A percentile compares a stretch with the other conserved stretches of the same genome.
phyloP scores from a whole-genome alignment of 2,888 invertebrate genomes.

The Macaria notata region DNA sequence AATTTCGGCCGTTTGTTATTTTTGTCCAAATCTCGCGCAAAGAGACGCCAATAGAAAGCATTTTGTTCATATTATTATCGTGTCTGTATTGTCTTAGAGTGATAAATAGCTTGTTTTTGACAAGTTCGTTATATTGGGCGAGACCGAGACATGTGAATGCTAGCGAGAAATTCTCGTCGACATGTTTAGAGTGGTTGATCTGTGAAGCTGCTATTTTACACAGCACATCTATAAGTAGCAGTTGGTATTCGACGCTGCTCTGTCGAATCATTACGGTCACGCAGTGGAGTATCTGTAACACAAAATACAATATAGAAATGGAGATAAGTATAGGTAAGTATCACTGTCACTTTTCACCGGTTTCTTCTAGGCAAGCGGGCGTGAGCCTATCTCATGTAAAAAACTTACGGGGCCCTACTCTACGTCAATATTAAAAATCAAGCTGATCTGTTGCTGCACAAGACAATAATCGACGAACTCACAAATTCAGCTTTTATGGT shows the following conservation, averaged over 20 bases:
- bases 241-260: slow-evolving; percentile 52
- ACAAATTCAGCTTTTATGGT: too few species aligned
- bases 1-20: slow-evolving; percentile 29
- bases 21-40: slow-evolving; percentile 41
- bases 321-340: too few species aligned
- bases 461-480: too few species aligned
- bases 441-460: too few species aligned
- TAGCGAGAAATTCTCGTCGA: slow-evolving; percentile 37
- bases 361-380: too few species aligned
- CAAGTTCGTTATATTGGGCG: slow-evolving; percentile 39
- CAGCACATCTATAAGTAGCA: slow-evolving; percentile 49
- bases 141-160: slow-evolving; percentile 43
- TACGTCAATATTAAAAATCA: too few species aligned
- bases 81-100: slow-evolving; percentile 31
- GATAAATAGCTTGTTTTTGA: slow-evolving; percentile 42
- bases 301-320: background rate
- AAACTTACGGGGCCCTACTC: too few species aligned
- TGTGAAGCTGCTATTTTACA: slow-evolving; percentile 46
- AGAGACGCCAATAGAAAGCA: slow-evolving; percentile 38
- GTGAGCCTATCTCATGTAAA: too few species aligned
- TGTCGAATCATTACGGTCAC: slow-evolving; percentile 46
- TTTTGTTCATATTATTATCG: slow-evolving; percentile 37
- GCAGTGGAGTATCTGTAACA: slow-evolving; percentile 54
- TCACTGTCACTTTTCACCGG: too few species aligned
- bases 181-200: slow-evolving; percentile 39